phyloP scores from a whole-genome alignment of 2,113 vertebrate genomes.

The Picathartes gymnocephalus region DNA sequence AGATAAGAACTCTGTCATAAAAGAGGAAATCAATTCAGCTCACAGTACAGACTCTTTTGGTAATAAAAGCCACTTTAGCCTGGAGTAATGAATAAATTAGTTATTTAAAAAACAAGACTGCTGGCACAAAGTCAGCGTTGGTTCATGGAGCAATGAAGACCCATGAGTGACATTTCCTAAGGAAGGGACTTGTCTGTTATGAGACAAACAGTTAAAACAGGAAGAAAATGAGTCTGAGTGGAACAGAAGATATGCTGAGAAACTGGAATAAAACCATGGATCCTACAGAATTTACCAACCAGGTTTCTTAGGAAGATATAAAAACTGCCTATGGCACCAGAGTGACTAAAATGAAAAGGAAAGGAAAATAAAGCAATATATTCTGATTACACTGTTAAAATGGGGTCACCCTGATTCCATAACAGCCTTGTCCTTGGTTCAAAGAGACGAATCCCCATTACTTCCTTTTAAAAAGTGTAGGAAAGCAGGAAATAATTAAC shows the following conservation, averaged over 20 bases:
- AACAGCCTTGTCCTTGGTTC: background rate
- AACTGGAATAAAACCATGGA: background rate
- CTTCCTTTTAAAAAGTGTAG: background rate
- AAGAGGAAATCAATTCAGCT: background rate
- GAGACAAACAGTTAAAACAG: background rate
- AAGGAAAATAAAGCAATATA: background rate
- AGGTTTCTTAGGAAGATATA: background rate
- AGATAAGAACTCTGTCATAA: background rate
- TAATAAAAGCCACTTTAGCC: background rate
- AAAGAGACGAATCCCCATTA: background rate
- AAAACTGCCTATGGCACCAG: background rate
- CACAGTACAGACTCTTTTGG: background rate
- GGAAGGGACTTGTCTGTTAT: background rate
- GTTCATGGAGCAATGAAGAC: background rate
- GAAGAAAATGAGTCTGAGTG: background rate
- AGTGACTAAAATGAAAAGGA: background rate
- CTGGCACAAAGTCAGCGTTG: background rate
- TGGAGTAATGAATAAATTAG: background rate
- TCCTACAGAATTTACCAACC: background rate
- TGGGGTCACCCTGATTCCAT: background rate
- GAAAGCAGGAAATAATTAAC: background rate
- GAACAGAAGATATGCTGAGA: background rate
- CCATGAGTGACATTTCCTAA: background rate
- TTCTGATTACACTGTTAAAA: background rate
- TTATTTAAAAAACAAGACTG: background rate